Conservation (phyloP, 2,888 invertebrate species). For the Drosophila ustulata region DNA sequence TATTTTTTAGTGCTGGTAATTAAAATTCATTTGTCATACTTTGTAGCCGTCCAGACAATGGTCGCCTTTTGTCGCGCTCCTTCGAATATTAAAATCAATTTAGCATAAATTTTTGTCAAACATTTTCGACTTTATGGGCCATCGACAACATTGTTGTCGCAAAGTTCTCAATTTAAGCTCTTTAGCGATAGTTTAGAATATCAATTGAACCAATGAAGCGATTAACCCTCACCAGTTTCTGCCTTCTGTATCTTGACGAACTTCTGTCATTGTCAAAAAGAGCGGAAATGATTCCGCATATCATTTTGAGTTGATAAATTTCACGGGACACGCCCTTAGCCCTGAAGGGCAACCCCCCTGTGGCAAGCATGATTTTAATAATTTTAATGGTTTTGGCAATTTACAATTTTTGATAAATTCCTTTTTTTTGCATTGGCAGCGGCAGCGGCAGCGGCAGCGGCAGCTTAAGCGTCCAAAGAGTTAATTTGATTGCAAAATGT, state of each 20-base stretch:
- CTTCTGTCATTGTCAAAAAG: conserved; percentile 32
- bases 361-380: conserved; percentile 81
- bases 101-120: conserved; percentile 64
- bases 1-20: conserved; percentile 67
- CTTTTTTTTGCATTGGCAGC: conserved; percentile 49
- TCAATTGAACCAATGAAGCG: conserved; percentile 54
- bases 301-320: conserved; percentile 74
- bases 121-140: conserved; percentile 27
- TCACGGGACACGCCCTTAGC: conserved; percentile 68
- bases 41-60: conserved; percentile 62
- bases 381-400: conserved; percentile 83
- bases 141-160: conserved; percentile 50
- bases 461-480: conserved; percentile 75
- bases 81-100: conserved; percentile 69
- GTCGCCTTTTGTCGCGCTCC: conserved; percentile 21
- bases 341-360: conserved; percentile 35
- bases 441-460: conserved; percentile 39
- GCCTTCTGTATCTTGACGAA: conserved; percentile 15
- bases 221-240: conserved; percentile 15
- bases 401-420: conserved; percentile 81
- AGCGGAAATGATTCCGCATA: conserved; percentile 71
- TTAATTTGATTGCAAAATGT: conserved; percentile 82
- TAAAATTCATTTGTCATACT: conserved; percentile 78
- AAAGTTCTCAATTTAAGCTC: conserved; percentile 1
- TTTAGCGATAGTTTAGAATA: conserved; percentile 28